These are phyloP conservation scores for Thymelicus sylvestris DNA, from an alignment of 2,888 invertebrate species.

Conservation along the genomic window DNA sequence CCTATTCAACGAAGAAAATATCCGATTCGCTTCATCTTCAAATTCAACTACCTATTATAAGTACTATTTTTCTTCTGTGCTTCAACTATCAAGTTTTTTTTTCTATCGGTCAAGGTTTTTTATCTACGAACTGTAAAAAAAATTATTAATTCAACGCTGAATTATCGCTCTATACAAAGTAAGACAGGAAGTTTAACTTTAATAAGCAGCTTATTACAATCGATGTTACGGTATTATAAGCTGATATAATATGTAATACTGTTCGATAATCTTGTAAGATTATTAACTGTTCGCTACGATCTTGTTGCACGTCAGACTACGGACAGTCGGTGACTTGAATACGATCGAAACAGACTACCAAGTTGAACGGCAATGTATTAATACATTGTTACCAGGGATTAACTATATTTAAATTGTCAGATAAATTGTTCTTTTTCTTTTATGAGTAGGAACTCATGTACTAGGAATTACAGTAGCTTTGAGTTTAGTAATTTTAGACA, in stretches of 20 bases:
- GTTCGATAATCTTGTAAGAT: conserved; percentile 12
- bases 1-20: too few species aligned
- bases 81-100: too few species aligned
- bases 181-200: conserved; percentile 5
- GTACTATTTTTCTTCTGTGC: too few species aligned
- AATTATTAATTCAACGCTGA: neutral
- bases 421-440: neutral
- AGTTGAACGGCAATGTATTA: neutral
- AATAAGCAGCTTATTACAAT: conserved; percentile 14
- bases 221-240: conserved; percentile 2
- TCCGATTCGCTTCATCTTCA: too few species aligned
- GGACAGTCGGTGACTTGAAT: neutral
- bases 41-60: too few species aligned
- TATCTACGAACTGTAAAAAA: too few species aligned
- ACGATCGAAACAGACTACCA: conserved; percentile 10
- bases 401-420: neutral
- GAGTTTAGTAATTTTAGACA: too few species aligned
- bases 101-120: too few species aligned
- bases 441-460: neutral
- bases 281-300: conserved; percentile 12
- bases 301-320: conserved; percentile 11
- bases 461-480: too few species aligned
- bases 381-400: conserved; percentile 1
- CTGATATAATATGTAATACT: conserved; percentile 17
- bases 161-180: neutral